Conservation (phyloP, 2,888 invertebrate species). For the Eilema sororculum region DNA sequence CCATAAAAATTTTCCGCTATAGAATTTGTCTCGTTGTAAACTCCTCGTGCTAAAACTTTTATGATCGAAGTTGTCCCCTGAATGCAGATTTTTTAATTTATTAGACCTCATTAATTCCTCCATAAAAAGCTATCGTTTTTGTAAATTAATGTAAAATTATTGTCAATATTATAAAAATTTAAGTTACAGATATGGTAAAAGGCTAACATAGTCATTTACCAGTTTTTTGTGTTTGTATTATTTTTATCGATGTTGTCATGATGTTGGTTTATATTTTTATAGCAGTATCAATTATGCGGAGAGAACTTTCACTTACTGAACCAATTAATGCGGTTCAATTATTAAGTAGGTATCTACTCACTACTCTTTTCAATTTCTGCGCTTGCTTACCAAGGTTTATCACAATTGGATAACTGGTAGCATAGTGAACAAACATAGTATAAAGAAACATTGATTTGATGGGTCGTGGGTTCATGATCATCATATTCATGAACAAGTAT, state of each 20-base stretch:
- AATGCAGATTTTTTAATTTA: constrained; percentile 1
- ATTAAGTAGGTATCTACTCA: no score
- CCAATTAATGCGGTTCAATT: not conserved
- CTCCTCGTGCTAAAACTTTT: constrained; percentile 7
- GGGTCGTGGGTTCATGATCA: not conserved
- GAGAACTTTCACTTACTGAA: not conserved
- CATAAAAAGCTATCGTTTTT: not conserved
- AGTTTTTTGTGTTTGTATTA: not conserved
- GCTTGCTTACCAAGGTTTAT: no score
- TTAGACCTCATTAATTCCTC: constrained; percentile 10
- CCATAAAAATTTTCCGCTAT: constrained; percentile 11
- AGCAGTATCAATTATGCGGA: not conserved
- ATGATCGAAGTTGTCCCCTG: constrained; percentile 7
- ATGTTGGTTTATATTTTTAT: no score
- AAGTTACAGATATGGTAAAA: no score
- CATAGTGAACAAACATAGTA: not conserved
- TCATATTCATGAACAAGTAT: no score
- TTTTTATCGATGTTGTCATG: not conserved
- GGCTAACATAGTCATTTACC: no score
- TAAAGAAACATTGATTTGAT: not conserved
- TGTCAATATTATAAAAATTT: not conserved
- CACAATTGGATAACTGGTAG: no score
- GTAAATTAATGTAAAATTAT: not conserved
- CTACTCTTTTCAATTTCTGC: no score
- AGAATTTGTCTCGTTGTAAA: constrained; percentile 15